Evolutionary conservation across 1,140 invertebrate species (phyloP).

Genomic region (Protaetia brevitarsis): DNA sequence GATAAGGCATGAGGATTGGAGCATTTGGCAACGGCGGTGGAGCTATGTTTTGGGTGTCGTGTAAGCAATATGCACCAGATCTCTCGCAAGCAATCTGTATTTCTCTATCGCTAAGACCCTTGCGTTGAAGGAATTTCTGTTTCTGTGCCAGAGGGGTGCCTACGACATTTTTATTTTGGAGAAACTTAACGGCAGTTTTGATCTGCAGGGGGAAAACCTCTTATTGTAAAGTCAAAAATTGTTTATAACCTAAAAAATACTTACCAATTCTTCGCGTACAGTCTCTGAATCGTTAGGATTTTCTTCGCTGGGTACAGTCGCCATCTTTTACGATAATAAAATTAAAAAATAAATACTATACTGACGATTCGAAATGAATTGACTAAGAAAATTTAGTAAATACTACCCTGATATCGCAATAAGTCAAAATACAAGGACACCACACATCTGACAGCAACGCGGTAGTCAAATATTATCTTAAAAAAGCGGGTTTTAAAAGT

Average conservation of each 20-base stretch:
- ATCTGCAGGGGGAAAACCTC: slow-evolving; percentile 55
- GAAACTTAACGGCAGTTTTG: slow-evolving; percentile 79
- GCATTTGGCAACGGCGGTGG: slow-evolving; percentile 30
- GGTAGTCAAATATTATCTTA: slow-evolving; percentile 18
- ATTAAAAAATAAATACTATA: not conserved
- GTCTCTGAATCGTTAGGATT: not conserved
- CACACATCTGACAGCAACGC: no score
- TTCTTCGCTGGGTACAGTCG: not conserved
- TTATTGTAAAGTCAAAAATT: not conserved
- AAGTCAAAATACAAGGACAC: slow-evolving; percentile 6
- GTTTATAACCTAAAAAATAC: not conserved
- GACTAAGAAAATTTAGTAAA: not conserved
- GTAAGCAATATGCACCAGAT: slow-evolving; percentile 50
- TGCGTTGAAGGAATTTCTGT: slow-evolving; percentile 73
- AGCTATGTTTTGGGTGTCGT: slow-evolving; percentile 35
- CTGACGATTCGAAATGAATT: not conserved
- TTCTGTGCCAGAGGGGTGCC: slow-evolving; percentile 71
- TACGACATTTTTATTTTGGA: slow-evolving; percentile 78
- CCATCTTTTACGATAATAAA: no score
- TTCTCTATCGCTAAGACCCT: slow-evolving; percentile 78
- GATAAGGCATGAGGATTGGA: slow-evolving; percentile 31
- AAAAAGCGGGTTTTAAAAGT: not conserved
- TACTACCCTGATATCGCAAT: not conserved
- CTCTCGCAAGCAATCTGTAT: slow-evolving; percentile 69
- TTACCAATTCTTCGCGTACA: slow-evolving; percentile 23